These are phyloP conservation scores for Prostheceraeus crozeri DNA, from an alignment of 2,888 invertebrate genomes.

Conservation along the genomic window DNA sequence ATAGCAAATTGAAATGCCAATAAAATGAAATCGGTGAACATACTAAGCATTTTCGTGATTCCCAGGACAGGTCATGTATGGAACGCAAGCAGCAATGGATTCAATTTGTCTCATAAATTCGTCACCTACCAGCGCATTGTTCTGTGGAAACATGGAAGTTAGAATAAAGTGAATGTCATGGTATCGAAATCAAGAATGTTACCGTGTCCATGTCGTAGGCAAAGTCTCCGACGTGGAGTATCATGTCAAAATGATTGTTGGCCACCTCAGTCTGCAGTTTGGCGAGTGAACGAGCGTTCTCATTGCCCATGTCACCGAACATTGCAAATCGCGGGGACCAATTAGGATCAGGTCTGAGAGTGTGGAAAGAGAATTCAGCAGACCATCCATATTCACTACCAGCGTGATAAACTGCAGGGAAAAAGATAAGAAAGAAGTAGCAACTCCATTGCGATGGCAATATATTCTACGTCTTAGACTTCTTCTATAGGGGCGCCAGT, in stretches of 20 bases:
- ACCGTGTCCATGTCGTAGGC: constrained; percentile 81
- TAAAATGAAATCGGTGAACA: too few species aligned
- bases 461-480: too few species aligned
- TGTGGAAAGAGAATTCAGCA: constrained; percentile 16
- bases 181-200: too few species aligned
- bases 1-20: background rate
- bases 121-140: constrained; percentile 74
- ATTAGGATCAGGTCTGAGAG: constrained; percentile 23
- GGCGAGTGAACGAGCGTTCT: constrained; percentile 31
- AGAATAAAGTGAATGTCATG: too few species aligned
- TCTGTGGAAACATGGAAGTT: too few species aligned
- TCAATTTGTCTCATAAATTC: constrained; percentile 83
- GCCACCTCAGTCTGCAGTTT: constrained; percentile 30
- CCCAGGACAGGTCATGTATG: constrained; percentile 73
- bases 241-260: constrained; percentile 27
- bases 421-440: too few species aligned
- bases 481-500: too few species aligned
- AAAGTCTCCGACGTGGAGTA: constrained; percentile 65
- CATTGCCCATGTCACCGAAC: constrained; percentile 36
- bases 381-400: constrained; percentile 36
- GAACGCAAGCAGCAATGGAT: constrained; percentile 75
- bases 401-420: constrained; percentile 23
- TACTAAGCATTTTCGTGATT: constrained; percentile 78
- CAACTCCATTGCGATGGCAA: too few species aligned
- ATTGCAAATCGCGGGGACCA: constrained; percentile 33